Base-by-base conservation (phyloP, 2,113 vertebrate genomes). In the Ciconia stormi region DNA sequence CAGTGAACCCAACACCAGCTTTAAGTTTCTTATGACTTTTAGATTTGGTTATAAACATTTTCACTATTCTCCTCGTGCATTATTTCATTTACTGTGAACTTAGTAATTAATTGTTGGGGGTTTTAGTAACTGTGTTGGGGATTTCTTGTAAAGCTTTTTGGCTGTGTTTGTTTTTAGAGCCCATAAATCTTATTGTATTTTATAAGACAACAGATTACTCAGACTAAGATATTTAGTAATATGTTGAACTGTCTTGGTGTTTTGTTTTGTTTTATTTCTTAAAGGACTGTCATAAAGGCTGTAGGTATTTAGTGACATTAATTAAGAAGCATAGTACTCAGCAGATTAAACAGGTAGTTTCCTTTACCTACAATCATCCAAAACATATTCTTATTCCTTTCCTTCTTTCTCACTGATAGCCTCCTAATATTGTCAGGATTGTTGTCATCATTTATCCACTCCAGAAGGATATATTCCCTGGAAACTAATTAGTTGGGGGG, bases 391-490 rank as follows among this genome's bases (percentile, higher is more conserved):
- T 81, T 66, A 36, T 6, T 74, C 22, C 77, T 89, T 65, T 93
- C 38, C 61, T 82, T 96, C 74, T 87, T 95, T 96, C 47, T 97
- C 72, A 67, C 69, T 87, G 49, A 47, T 44, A 88, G 16, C 46
- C 16, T 94, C 32, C 50, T 96, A 91, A 95, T 96, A 78, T 66
- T 93, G 58, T 86, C 76, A 95, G 73, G 81, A 76, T 95, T 92
- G 83, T 92, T 95, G 92, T 94, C 87, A 96, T 96, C 44, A 79
- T 96, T 97, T 96, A 69, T 94, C 82, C 40, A 61, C 67, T 97
- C 79, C 69, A 96, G 89, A 92, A 98, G 92, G 67, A 87, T 91
- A 56, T 74, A 94, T 65, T 97, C 89, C 69, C 87, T 96, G 92
- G 82, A 95, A 97, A 96, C 82, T 95, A 93, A 96, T 93, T 97